Base-by-base conservation (phyloP, 1,140 invertebrate genomes). In the Megalonaias nervosa region DNA sequence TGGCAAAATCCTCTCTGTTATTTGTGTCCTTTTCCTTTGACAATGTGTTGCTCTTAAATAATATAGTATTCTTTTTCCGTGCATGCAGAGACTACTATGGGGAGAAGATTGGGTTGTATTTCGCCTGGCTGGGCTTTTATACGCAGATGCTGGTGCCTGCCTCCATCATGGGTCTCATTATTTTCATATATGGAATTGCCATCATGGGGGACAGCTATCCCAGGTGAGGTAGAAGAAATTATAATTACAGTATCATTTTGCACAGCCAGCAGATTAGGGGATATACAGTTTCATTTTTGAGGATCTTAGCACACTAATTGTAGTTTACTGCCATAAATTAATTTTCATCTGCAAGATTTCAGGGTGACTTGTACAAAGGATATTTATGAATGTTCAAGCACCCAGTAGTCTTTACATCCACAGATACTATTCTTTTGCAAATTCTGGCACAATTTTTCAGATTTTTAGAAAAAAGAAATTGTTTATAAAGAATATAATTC, bases 121-220 rank as follows among this genome's bases (percentile, higher is more conserved):
- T 98, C 91, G 96, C 97, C 74, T 98, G 97, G 97, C 92, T 98
- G 69, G 97, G 97, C 23, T 99, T 98, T 91, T 99, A 99, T 89
- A 99, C 98, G 0, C 94, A 95, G 84, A 96, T 97, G 93, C 90
- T 99, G 13, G 96, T 93, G 48, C 92, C 92, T 38, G 92, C 93
- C 16, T 91, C 93, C 9, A 85, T 93, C 62, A 86, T 93, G 11
- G 93, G 93, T 1, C 71, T 93, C 21, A 70, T 92, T 19, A 93
- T 92, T 76, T 93, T 94, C 81, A 85, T 93, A 11, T 94, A 98
- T 85, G 97, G 97, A 0, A 87, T 94, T 68, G 87, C 93, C 11
- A 96, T 96, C 19, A 94, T 84, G 75, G 71, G 73, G 26, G 82
- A 81, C 57, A 89, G 85, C 56, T 82, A 81, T 58, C 82, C 84